phyloP scores from a whole-genome alignment of 1,140 invertebrate genomes.

The Penaeus indicus region DNA sequence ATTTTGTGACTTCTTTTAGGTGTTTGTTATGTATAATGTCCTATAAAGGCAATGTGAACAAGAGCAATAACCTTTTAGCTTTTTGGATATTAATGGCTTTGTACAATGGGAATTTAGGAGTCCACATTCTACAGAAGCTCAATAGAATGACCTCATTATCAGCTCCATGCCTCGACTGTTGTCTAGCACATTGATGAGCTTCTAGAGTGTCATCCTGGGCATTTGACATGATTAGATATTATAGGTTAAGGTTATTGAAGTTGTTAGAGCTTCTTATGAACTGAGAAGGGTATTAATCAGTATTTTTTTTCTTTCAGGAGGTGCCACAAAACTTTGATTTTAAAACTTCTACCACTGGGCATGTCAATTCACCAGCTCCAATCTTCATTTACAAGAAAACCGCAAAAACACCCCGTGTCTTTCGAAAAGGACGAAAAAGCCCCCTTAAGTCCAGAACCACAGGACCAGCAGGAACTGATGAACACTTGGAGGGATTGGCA shows the following conservation, averaged over 20 bases:
- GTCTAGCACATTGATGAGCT: too few species aligned
- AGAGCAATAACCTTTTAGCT: too few species aligned
- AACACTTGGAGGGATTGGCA: conserved; percentile 49
- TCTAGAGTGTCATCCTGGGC: too few species aligned
- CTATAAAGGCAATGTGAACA: too few species aligned
- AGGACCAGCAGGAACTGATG: background rate
- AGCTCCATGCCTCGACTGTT: too few species aligned
- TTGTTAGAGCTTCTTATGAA: background rate
- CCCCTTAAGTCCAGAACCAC: background rate
- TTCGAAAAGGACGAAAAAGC: conserved; percentile 68
- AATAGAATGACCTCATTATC: too few species aligned
- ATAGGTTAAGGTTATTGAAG: background rate
- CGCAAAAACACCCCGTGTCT: conserved; percentile 67
- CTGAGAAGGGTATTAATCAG: background rate
- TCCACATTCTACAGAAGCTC: too few species aligned
- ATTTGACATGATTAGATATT: too few species aligned
- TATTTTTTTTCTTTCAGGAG: conserved; percentile 42
- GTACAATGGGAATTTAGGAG: too few species aligned
- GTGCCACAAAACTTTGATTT: conserved; percentile 43
- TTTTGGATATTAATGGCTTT: too few species aligned
- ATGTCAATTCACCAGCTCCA: conserved; percentile 70
- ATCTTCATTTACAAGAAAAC: conserved; percentile 69
- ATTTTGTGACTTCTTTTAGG: too few species aligned
- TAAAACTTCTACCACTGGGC: conserved; percentile 68
- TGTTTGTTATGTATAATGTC: too few species aligned